These are phyloP conservation scores for Spermophilus dauricus DNA, from an alignment of 2,113 vertebrate species.

Conservation along the genomic window DNA sequence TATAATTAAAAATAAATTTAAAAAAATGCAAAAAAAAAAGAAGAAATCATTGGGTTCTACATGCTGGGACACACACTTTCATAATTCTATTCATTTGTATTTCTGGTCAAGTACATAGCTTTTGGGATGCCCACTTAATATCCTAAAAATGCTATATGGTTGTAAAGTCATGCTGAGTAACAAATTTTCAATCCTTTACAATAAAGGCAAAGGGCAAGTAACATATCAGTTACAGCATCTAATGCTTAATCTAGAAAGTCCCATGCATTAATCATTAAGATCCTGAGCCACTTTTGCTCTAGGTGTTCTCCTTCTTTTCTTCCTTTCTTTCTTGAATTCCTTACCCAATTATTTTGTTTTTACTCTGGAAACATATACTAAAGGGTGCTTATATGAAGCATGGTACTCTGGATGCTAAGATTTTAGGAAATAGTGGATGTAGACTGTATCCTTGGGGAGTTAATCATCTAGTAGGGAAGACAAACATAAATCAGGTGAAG, in stretches of 20 bases:
- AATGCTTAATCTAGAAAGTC: conserved; percentile 38
- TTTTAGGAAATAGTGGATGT: neutral
- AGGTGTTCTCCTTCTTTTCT: neutral
- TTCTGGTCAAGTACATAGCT: neutral
- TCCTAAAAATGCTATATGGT: neutral
- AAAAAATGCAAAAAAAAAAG: too few relatives aligned
- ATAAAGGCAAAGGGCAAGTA: conserved; percentile 36
- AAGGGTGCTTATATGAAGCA: neutral
- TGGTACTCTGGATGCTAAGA: neutral
- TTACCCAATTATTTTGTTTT: conserved; percentile 35
- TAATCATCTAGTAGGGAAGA: neutral
- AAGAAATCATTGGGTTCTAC: neutral
- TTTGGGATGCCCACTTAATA: neutral
- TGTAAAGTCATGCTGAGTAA: conserved; percentile 1
- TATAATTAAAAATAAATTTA: too few relatives aligned
- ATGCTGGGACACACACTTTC: neutral
- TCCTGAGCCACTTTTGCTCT: neutral
- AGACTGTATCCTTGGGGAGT: neutral
- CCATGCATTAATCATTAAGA: conserved; percentile 23
- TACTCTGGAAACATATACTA: conserved; percentile 6
- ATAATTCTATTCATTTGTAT: conserved; percentile 27
- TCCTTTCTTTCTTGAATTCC: conserved; percentile 4
- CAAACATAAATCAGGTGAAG: neutral
- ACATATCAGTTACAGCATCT: neutral
- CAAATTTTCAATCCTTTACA: conserved; percentile 29